Evolutionary conservation across 2,113 vertebrate species (phyloP), one percentile per base, ranked within the genome.

Genomic region (Nipponia nippon): DNA sequence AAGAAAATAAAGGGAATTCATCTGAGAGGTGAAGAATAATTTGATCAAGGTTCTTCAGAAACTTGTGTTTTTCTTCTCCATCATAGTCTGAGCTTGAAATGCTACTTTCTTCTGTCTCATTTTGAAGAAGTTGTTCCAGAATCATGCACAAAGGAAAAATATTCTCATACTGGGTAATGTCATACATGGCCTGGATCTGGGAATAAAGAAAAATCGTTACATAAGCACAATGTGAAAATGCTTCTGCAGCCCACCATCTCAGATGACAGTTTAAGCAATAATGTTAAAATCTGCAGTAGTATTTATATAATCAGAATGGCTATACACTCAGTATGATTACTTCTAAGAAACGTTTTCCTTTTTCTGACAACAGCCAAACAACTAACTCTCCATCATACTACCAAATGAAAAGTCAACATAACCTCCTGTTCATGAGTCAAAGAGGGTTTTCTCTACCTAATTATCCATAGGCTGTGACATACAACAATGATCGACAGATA

Each of bases 1-100:
- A 95, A 83, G 98, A 98, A 96, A 99, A 98, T 89, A 99, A 97
- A 6, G 99, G 99, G 90, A 99, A 99, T 87, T 99, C 98, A 65
- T 99, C 97, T 3, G 99, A 99, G 42, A 99, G 95, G 7, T 95
- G 94, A 18, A 98, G 97, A 91, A 99, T 93, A 47, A 90, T 96
- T 89, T 95, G 96, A 87, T 99, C 99, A 93, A 99, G 88, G 53
- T 97, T 98, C 40, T 95, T 77, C 82, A 98, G 94, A 97, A 98
- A 98, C 50, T 78, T 97, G 25, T 59, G 92, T 89, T 93, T 95
- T 91, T 98, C 98, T n/a, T 93, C 91, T 83, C 97, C 97, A 26
- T 88, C 87, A 59, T 30, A 94, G 55, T 83, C 53, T n/a, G 46
- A 66, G 29, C 81, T 49, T 71, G 96, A 87, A 70, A 63, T 2